A percentile compares a stretch with the other conserved stretches of the same genome.
Evolutionary conservation across 1,140 invertebrate species (phyloP).

Genomic region (Oedothorax gibbosus): DNA sequence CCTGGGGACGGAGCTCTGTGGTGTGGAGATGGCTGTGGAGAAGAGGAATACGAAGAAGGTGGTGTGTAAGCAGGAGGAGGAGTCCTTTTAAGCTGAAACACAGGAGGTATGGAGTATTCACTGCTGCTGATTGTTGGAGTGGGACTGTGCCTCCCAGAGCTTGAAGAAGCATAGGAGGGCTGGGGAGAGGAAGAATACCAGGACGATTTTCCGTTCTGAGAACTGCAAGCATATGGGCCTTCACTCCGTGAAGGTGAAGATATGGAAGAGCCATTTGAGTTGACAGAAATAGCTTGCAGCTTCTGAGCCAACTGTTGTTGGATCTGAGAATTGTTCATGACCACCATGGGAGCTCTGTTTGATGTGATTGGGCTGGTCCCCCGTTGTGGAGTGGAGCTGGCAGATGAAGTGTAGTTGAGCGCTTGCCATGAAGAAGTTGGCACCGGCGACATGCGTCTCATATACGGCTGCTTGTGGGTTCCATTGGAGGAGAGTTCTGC

Average conservation of each 20-base stretch:
- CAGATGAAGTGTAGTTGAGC: conserved; percentile 60
- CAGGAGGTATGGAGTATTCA: conserved; percentile 71
- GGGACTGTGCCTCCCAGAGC: conserved; percentile 64
- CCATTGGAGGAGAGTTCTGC: conserved; percentile 19
- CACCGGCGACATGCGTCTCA: conserved; percentile 86
- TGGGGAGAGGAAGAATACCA: conserved; percentile 73
- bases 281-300: conserved; percentile 86
- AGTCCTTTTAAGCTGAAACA: conserved; percentile 81
- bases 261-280: conserved; percentile 72
- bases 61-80: conserved; percentile 81
- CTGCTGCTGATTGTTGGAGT: conserved; percentile 67
- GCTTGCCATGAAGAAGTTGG: conserved; percentile 67
- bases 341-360: conserved; percentile 71
- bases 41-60: conserved; percentile 72
- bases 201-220: conserved; percentile 54
- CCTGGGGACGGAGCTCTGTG: conserved; percentile 51
- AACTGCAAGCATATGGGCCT: conserved; percentile 76
- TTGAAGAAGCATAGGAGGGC: conserved; percentile 81
- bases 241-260: conserved; percentile 73
- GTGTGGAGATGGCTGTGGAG: conserved; percentile 50
- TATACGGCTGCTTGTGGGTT: conserved; percentile 77
- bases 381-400: conserved; percentile 67
- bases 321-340: conserved; percentile 77
- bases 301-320: conserved; percentile 88
- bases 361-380: conserved; percentile 83